phyloP scores from a whole-genome alignment of 2,888 invertebrate species.

The Parnassius glacialis region DNA sequence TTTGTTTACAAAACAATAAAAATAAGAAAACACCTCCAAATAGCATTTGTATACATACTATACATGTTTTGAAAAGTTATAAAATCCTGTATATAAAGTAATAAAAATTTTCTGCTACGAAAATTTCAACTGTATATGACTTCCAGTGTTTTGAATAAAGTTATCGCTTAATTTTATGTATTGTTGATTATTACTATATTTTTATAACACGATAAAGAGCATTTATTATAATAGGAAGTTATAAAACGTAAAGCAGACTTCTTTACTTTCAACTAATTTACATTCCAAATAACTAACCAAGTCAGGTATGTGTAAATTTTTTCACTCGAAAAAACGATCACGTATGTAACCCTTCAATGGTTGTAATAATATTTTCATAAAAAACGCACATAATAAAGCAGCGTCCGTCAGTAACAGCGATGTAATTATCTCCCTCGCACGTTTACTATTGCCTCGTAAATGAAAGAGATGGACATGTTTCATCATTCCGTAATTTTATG shows the following conservation, averaged over 20 bases:
- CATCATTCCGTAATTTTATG: slow-evolving; percentile 38
- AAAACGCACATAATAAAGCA: slow-evolving; percentile 32
- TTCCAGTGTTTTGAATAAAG: slow-evolving; percentile 5
- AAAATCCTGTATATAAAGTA: neutral
- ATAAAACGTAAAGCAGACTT: slow-evolving; percentile 24
- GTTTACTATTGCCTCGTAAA: slow-evolving; percentile 21
- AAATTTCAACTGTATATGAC: too few relatives aligned
- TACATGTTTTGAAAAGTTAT: too few relatives aligned
- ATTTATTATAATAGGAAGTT: slow-evolving; percentile 16
- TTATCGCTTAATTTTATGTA: slow-evolving; percentile 21
- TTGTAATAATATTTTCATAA: slow-evolving; percentile 45
- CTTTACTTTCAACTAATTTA: slow-evolving; percentile 27
- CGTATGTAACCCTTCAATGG: slow-evolving; percentile 35
- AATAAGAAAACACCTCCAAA: too few relatives aligned
- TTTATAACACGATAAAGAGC: slow-evolving; percentile 19
- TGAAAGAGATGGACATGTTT: slow-evolving; percentile 46
- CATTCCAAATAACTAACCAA: slow-evolving; percentile 28
- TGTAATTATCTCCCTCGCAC: slow-evolving; percentile 18
- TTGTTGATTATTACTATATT: slow-evolving; percentile 12
- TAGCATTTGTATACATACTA: too few relatives aligned
- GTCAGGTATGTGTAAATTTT: slow-evolving; percentile 26
- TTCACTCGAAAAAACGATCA: slow-evolving; percentile 35
- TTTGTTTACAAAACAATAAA: too few relatives aligned
- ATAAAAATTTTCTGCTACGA: too few relatives aligned
- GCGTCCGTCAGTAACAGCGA: slow-evolving; percentile 1